Base-by-base conservation (phyloP, 1,140 invertebrate species). In the Ceratosolen fusciceps region DNA sequence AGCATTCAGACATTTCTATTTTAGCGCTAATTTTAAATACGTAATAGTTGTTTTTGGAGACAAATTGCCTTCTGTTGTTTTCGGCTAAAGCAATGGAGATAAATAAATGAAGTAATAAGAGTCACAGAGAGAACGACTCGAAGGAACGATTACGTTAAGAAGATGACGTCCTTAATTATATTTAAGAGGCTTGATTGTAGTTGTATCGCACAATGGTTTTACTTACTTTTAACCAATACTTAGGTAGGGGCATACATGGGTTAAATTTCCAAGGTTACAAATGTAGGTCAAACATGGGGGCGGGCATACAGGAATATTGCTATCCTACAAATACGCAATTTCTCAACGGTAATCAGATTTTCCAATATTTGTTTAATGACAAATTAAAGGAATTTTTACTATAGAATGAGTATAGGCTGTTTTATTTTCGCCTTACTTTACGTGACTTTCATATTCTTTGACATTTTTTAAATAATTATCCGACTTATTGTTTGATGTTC, bases 251-350 rank as follows among this genome's bases (percentile, higher is more conserved):
- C 2, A 26, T 62, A 34, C 19, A 26, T 65, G 34, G 4, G 31
- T n/a, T n/a, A 37, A 65, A 65, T 65, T 65, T 37, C 31, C 60
- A 65, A 37, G 34, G 26, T 65, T 37, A 65, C 31, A 65, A 37
- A 65, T n/a, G 60, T 65, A 65, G 60, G 60, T 37, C 60, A 65
- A 65, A 65, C 29, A 37, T 65, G 31, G n/a, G 5, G 8, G n/a
- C 34, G 31, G 4, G 9, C 31, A 65, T 65, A 4, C 60, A 37
- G 60, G 60, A 65, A 65, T 65, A 37, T 65, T 65, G 37, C 16
- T 24, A n/a, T 58, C n/a, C n/a, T 60, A 29, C 26, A n/a, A 4
- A 65, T n/a, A 7, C 60, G 34, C 31, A 37, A 37, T 31, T 1
- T 9, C 2, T n/a, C 19, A 65, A 21, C 16, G 34, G 16, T 37